Evolutionary conservation across 2,888 invertebrate genomes (phyloP).

Genomic region (Drosophila nigricruria): DNA sequence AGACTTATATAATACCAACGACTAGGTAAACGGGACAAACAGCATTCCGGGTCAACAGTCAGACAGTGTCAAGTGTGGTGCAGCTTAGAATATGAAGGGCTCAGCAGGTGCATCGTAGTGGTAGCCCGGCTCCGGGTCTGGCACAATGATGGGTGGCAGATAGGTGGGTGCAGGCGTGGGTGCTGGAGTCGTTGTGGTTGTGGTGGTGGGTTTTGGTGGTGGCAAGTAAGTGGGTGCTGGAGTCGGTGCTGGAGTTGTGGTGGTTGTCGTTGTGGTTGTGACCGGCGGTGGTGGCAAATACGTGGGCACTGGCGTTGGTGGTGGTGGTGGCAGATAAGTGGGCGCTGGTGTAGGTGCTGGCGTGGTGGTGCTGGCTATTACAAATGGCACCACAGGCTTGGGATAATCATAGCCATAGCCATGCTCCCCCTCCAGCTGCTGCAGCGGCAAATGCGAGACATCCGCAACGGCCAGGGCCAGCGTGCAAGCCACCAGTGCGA

Average conservation of each 20-base stretch:
- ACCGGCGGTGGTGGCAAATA: conserved; percentile 41
- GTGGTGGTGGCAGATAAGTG: conserved; percentile 64
- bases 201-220: conserved; percentile 53
- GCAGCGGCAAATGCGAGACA: conserved; percentile 74
- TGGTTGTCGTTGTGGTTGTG: conserved; percentile 33
- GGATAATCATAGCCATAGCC: conserved; percentile 78
- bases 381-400: conserved; percentile 68
- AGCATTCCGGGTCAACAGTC: conserved; percentile 48
- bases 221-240: conserved; percentile 59
- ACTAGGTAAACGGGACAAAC: conserved; percentile 60
- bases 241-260: conserved; percentile 56
- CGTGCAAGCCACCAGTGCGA: conserved; percentile 54
- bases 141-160: conserved; percentile 64
- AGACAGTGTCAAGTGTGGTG: conserved; percentile 4
- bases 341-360: conserved; percentile 60
- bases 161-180: conserved; percentile 70
- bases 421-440: conserved; percentile 49
- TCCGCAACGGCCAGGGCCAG: conserved; percentile 67
- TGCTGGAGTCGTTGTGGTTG: conserved; percentile 60
- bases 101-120: conserved; percentile 66
- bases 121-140: conserved; percentile 59
- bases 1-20: conserved; percentile 58
- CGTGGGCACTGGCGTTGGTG: conserved; percentile 36
- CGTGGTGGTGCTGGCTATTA: conserved; percentile 54
- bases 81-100: conserved; percentile 60